These are phyloP conservation scores for Mustelus asterias DNA, from an alignment of 2,113 vertebrate species.

Conservation along the genomic window DNA sequence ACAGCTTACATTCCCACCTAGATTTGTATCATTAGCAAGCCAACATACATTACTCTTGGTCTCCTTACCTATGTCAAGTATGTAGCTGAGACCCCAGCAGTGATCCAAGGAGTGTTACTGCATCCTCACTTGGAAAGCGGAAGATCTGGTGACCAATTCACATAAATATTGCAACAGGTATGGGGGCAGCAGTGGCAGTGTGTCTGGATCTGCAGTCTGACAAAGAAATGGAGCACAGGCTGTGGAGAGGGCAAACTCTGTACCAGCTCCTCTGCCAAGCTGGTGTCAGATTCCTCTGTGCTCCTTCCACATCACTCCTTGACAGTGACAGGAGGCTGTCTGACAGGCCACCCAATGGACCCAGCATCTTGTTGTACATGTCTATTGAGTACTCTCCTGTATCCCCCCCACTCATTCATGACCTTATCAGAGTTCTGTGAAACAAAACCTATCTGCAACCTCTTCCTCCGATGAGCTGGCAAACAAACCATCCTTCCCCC, in stretches of 20 bases:
- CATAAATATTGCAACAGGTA: not conserved
- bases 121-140: not conserved
- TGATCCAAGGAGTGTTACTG: not conserved
- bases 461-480: too few relatives aligned
- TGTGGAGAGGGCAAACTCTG: not conserved
- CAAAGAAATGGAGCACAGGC: not conserved
- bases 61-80: not conserved
- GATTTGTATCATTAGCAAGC: too few relatives aligned
- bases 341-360: not conserved
- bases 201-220: not conserved
- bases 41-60: too few relatives aligned
- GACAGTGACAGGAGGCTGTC: not conserved
- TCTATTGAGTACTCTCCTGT: not conserved
- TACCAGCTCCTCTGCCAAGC: not conserved
- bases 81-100: not conserved
- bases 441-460: too few relatives aligned
- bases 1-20: too few relatives aligned
- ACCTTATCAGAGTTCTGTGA: too few relatives aligned
- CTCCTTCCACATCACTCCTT: too few relatives aligned
- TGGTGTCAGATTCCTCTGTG: not conserved
- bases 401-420: not conserved
- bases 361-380: not conserved
- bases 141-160: not conserved
- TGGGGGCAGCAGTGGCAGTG: not conserved
- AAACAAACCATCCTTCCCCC: too few relatives aligned